Evolutionary conservation across 2,888 invertebrate species (phyloP).

Genomic region (Lepeophtheirus nordmannii): DNA sequence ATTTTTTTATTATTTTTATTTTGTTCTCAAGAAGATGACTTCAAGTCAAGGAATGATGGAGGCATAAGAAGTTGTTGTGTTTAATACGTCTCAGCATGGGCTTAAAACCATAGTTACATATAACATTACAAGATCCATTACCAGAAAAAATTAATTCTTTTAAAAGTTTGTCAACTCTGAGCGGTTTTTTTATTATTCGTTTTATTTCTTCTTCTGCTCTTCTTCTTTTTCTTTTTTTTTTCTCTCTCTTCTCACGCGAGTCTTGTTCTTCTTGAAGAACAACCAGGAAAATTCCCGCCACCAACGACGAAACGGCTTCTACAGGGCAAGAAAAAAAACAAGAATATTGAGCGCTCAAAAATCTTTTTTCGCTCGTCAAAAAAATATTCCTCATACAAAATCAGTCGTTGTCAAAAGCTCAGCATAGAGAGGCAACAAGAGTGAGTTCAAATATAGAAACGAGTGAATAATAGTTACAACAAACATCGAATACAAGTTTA

Average conservation of each 20-base stretch:
- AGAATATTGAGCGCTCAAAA: constrained; percentile 2
- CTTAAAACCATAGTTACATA: neutral
- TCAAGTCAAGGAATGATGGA: neutral
- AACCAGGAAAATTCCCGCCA: neutral
- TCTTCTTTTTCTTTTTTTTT: neutral
- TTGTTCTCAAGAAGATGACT: no score
- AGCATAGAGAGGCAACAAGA: neutral
- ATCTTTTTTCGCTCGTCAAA: no score
- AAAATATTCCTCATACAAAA: neutral
- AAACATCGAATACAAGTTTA: no score
- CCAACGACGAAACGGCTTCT: neutral
- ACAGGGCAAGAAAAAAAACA: neutral
- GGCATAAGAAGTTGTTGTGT: neutral
- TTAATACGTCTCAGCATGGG: neutral
- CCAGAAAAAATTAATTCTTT: neutral
- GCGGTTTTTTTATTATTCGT: neutral
- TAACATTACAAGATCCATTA: neutral
- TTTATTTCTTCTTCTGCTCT: neutral
- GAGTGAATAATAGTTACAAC: no score
- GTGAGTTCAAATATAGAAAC: neutral
- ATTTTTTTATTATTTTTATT: neutral
- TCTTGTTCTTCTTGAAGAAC: neutral
- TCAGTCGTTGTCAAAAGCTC: constrained; percentile 1
- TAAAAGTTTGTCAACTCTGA: neutral
- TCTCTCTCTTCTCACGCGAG: neutral